Conservation (phyloP, 2,888 invertebrate species). For the Dryococelus australis region DNA sequence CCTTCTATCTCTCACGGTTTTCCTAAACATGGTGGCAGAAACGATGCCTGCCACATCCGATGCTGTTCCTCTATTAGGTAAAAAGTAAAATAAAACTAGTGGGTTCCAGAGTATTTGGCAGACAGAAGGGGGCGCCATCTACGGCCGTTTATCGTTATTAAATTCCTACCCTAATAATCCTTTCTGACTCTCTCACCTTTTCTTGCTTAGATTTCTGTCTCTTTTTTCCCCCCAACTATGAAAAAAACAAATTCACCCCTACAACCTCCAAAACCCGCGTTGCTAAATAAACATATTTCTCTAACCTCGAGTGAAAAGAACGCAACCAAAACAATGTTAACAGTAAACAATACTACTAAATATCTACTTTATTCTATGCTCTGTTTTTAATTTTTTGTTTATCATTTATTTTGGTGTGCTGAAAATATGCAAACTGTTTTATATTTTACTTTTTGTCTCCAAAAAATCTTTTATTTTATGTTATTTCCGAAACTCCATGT, state of each 20-base stretch:
- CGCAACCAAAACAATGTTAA: neutral
- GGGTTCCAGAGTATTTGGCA: conserved; percentile 35
- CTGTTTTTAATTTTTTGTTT: neutral
- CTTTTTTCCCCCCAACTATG: neutral
- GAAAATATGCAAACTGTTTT: neutral
- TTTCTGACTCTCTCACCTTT: conserved; percentile 30
- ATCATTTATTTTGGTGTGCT: neutral
- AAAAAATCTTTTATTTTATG: neutral
- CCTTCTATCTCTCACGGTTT: conserved; percentile 96
- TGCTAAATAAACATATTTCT: neutral
- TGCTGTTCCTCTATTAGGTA: conserved; percentile 86
- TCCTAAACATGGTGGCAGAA: conserved; percentile 97
- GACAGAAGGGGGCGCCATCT: conserved; percentile 34
- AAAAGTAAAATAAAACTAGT: conserved; percentile 46
- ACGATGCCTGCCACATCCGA: conserved; percentile 98
- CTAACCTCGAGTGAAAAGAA: neutral
- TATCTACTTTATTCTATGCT: neutral
- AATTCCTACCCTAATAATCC: conserved; percentile 31
- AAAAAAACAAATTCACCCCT: neutral
- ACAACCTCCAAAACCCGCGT: neutral
- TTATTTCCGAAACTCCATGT: neutral
- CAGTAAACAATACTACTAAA: neutral
- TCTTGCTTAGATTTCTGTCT: conserved; percentile 12
- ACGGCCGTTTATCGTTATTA: conserved; percentile 28
- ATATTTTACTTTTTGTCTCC: neutral